Evolutionary conservation across 2,888 invertebrate genomes (phyloP), one percentile per base, ranked within the genome.

Genomic region (Myopa testacea): DNA sequence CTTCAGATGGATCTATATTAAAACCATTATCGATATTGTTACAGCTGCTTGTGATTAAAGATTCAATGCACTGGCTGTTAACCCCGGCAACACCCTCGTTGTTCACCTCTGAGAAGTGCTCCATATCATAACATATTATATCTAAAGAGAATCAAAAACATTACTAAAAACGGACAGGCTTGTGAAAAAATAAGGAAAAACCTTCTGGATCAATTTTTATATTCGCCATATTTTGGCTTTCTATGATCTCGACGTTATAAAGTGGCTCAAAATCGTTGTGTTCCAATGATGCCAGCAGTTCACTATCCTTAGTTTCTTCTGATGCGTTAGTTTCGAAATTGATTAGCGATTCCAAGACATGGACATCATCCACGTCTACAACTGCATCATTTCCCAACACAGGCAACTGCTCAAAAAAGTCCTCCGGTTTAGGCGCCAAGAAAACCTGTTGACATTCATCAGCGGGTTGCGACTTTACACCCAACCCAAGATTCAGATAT

Each of bases 41-140:
- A n/a, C 71, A 12, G 34, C 8, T 58, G 71, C 14, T 71, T 16
- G 34, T 73, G 37, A 37, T 38, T 19, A 55, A 58, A 14, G 26
- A 52, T 34, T 73, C 67, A 58, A 78, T 52, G 26, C 78, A 77
- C 10, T 67, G 60, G 14, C 58, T 65, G 0, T 75, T 52, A 38
- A 58, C 34, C 4, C 68, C 69, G 26, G 26, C 58, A 26, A 60
- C 69, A 50, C 65, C 74, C 19, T 75, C 74, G 34, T 63, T 38
- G 65, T 55, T 75, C 5, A 69, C 50, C 38, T 63, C 19, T 19
- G 79, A 71, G 7, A 77, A 65, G 0, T 80, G 70, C 0, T 79
- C 79, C 1, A 80, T 62, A 10, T 68, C 67, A 7, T 81, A 78
- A 75, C 81, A 82, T 26, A 81, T 78, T 38, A 78, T 78, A 58